These are phyloP conservation scores for Teleogryllus oceanicus DNA, from an alignment of 2,888 invertebrate species.

Conservation along the genomic window DNA sequence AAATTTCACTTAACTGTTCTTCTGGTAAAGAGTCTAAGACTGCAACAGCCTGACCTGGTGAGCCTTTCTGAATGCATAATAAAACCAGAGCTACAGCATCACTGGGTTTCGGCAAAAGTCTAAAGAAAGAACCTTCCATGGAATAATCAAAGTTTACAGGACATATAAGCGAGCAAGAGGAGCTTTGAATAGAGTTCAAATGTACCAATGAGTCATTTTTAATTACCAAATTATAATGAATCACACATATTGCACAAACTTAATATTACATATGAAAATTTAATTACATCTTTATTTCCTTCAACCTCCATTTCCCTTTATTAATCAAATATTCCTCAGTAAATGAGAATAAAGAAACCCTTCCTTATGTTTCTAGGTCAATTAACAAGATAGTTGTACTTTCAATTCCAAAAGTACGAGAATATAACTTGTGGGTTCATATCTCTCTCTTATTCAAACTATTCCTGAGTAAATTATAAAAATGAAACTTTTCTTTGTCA, in stretches of 20 bases:
- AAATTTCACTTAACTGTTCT: conserved; percentile 46
- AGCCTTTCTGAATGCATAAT: conserved; percentile 54
- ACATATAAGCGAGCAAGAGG: not conserved
- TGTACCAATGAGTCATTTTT: not conserved
- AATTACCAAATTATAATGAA: not conserved
- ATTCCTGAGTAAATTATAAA: too few relatives aligned
- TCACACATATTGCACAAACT: not conserved
- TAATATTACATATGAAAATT: not conserved
- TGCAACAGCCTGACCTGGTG: conserved; percentile 50
- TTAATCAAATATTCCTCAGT: too few relatives aligned
- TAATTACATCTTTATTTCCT: not conserved
- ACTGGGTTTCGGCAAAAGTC: conserved; percentile 32
- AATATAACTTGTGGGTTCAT: too few relatives aligned
- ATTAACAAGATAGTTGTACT: too few relatives aligned
- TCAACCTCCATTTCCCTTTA: too few relatives aligned
- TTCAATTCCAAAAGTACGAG: too few relatives aligned
- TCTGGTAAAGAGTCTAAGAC: conserved; percentile 49
- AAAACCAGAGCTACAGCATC: conserved; percentile 50
- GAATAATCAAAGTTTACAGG: not conserved
- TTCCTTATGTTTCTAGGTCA: too few relatives aligned
- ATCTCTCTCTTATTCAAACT: too few relatives aligned
- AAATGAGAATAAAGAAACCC: too few relatives aligned
- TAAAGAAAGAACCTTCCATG: not conserved
- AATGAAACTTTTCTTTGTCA: too few relatives aligned
- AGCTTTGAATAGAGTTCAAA: not conserved